Percentiles rank a stretch among this genome's conserved stretches.
These are phyloP conservation scores for Pseudomyrmex sp. DNA, from an alignment of 1,140 invertebrate species.

Conservation along the genomic window DNA sequence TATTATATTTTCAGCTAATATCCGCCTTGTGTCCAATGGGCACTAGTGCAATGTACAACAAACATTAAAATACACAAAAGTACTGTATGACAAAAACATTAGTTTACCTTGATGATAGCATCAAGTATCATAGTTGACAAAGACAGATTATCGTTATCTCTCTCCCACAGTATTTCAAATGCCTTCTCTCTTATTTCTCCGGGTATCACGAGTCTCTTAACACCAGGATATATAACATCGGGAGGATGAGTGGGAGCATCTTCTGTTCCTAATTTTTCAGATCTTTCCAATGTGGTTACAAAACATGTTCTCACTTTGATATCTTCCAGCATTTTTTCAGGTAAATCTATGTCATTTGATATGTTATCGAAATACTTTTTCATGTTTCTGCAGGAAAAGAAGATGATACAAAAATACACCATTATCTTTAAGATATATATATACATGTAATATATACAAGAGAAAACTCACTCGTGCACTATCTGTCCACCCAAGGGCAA, in stretches of 20 bases:
- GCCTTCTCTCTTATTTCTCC: constrained; percentile 91
- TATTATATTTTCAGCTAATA: constrained; percentile 93
- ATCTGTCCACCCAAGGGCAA: constrained; percentile 89
- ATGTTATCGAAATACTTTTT: constrained; percentile 70
- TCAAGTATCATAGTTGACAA: constrained; percentile 93
- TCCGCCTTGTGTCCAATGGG: constrained; percentile 90
- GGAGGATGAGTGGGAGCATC: constrained; percentile 85
- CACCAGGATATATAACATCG: constrained; percentile 90
- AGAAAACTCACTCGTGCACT: constrained; percentile 87
- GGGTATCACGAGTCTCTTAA: constrained; percentile 87
- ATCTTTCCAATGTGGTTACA: constrained; percentile 91
- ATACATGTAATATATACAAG: background rate
- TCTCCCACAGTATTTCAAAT: constrained; percentile 94
- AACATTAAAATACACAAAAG: too few species aligned
- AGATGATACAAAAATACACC: too few species aligned
- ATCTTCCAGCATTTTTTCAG: constrained; percentile 88
- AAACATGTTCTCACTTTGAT: constrained; percentile 93
- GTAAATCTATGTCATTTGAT: constrained; percentile 82
- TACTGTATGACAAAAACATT: background rate
- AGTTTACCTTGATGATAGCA: constrained; percentile 89
- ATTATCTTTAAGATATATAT: too few species aligned
- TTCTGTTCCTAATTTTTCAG: constrained; percentile 86
- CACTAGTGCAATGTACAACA: constrained; percentile 84
- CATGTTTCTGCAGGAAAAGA: constrained; percentile 71
- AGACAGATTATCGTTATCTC: constrained; percentile 93